phyloP scores from a whole-genome alignment of 2,113 vertebrate species.

The Grantiella picta region DNA sequence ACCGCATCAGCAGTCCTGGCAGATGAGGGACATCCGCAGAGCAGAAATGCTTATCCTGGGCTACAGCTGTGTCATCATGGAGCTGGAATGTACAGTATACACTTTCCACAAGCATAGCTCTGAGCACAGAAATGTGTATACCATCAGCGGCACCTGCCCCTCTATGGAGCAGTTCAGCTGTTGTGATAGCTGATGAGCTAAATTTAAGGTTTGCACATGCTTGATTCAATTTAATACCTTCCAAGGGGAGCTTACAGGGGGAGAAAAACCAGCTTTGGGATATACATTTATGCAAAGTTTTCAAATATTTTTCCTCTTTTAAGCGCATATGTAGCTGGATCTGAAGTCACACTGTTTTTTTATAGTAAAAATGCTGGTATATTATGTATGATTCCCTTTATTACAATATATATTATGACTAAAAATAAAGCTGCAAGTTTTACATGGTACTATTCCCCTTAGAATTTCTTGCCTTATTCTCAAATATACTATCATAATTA shows the following conservation, averaged over 20 bases:
- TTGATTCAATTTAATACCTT: constrained; percentile 38
- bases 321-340: background rate
- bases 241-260: background rate
- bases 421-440: background rate
- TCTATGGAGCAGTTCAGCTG: constrained; percentile 45
- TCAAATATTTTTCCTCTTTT: background rate
- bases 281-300: background rate
- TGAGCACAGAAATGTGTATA: constrained; percentile 15
- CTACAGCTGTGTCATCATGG: constrained; percentile 62
- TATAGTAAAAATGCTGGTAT: background rate
- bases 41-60: constrained; percentile 2
- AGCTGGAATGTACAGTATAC: constrained; percentile 56
- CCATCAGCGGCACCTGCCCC: constrained; percentile 26
- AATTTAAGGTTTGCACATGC: constrained; percentile 52
- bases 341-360: background rate
- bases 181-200: constrained; percentile 58
- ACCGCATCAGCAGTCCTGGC: background rate
- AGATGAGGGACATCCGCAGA: constrained; percentile 21
- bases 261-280: background rate
- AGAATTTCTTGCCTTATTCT: background rate
- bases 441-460: background rate
- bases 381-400: background rate
- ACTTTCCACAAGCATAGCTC: background rate
- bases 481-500: background rate
- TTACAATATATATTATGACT: background rate